Base-by-base conservation (phyloP, 1,140 invertebrate genomes). In the Colletes gigas region DNA sequence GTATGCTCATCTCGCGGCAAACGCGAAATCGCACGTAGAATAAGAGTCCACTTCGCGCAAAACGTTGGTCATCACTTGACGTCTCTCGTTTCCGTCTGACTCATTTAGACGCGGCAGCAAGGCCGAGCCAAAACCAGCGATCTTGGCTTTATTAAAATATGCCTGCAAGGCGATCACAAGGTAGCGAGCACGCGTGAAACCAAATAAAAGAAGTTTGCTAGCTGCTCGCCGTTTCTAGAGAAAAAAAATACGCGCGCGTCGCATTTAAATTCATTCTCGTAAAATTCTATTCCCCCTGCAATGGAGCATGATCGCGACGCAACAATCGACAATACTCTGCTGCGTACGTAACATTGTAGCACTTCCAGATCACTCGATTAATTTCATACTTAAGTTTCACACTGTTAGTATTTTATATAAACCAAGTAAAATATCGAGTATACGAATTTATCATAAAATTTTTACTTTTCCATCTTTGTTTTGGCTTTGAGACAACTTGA, bases 81-180 rank as follows among this genome's bases (percentile, higher is more conserved):
- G 66, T 83, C 81, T 68, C 78, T 81, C 70, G 82, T 86, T 87
- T 87, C 85, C 81, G 85, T 62, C 71, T 87, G 85, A 86, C 84
- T 87, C 84, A 87, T 78, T 86, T 86, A 68, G 71, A 41, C 57
- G 84, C 68, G 68, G 62, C 65, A 52, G 57, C 85, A 87, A 87
- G 85, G 84, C 84, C 85, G 76, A 41, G 74, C 85, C 85, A 83
- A 87, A 87, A 86, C 78, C 73, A 66, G 78, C 70, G 73, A 78
- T 83, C 85, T 87, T 75, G 70, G 47, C 69, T 71, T 77, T 81
- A 83, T 87, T 87, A 81, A 87, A 86, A 86, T 74, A 77, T 73
- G 71, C 47, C 57, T 75, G 60, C 71, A 72, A 77, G 63, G 52
- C 68, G 83, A 77, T 81, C 52, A 60, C 83, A 74, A 73, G 72